Conservation (phyloP, 1,140 invertebrate species). For the Elymnias hypermnestra region DNA sequence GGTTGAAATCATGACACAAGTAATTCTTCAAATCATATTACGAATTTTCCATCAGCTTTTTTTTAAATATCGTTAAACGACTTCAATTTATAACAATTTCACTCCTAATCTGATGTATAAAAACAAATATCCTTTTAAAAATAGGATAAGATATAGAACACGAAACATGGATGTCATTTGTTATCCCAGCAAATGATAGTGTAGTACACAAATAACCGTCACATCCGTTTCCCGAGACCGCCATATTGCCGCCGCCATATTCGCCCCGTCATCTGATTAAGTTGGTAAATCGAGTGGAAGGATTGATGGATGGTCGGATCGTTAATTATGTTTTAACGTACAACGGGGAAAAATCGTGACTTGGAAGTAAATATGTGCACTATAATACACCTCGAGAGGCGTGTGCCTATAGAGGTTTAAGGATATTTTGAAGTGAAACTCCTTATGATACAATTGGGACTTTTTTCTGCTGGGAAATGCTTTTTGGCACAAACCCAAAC, state of each 20-base stretch:
- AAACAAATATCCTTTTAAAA: no score
- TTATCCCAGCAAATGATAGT: constrained; percentile 10
- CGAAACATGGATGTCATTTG: constrained; percentile 1
- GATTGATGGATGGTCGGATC: constrained; percentile 35
- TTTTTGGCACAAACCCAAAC: no score
- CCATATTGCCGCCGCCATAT: constrained; percentile 21
- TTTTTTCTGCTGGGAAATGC: no score
- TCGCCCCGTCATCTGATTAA: constrained; percentile 40
- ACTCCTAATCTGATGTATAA: no score
- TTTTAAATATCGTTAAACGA: no score
- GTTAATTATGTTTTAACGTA: constrained; percentile 39
- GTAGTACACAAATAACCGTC: constrained; percentile 7
- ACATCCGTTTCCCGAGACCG: constrained; percentile 7
- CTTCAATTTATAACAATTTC: no score
- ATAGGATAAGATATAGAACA: no score
- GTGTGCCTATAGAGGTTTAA: not conserved
- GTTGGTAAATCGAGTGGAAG: constrained; percentile 43
- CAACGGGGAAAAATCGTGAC: constrained; percentile 16
- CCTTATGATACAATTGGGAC: no score
- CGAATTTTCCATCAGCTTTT: no score
- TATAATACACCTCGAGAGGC: constrained; percentile 6
- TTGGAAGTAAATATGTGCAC: constrained; percentile 18
- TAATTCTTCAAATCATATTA: no score
- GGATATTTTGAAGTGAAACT: no score
- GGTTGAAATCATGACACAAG: no score